phyloP scores from a whole-genome alignment of 2,888 invertebrate genomes.

The Mythimna ferrago region DNA sequence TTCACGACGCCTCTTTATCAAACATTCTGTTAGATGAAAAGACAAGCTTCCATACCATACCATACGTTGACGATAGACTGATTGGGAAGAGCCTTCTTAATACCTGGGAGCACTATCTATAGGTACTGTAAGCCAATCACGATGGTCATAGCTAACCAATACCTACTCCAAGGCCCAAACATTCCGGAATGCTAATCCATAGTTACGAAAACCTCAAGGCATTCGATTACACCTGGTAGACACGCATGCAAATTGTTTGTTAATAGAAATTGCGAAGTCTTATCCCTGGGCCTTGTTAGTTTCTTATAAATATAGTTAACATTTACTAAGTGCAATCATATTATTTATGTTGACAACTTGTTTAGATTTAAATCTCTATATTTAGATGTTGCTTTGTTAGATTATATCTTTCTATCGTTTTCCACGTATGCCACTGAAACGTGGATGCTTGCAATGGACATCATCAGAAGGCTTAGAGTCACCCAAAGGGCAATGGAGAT shows the following conservation, averaged over 20 bases:
- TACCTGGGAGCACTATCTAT: not conserved
- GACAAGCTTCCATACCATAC: no score
- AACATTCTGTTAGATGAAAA: no score
- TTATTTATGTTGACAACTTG: constrained; percentile 32
- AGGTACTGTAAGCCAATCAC: not conserved
- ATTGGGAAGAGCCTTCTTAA: not conserved
- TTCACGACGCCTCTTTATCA: no score
- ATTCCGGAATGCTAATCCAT: constrained; percentile 56
- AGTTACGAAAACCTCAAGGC: constrained; percentile 56
- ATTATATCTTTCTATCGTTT: not conserved
- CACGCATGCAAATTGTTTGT: constrained; percentile 69
- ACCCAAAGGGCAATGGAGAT: no score
- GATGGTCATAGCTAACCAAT: not conserved
- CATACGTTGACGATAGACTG: no score
- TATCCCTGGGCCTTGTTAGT: constrained; percentile 42
- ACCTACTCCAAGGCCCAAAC: constrained; percentile 11
- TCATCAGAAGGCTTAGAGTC: no score
- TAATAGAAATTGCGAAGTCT: constrained; percentile 66
- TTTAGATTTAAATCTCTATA: constrained; percentile 5
- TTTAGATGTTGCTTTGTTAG: not conserved
- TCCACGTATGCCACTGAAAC: not conserved
- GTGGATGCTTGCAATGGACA: no score
- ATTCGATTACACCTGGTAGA: constrained; percentile 52
- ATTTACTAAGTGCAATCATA: constrained; percentile 38
- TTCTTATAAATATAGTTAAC: constrained; percentile 44